Percentiles rank a stretch among this genome's conserved stretches.
phyloP scores from a whole-genome alignment of 2,888 invertebrate genomes.

The Cheilosia vulpina region DNA sequence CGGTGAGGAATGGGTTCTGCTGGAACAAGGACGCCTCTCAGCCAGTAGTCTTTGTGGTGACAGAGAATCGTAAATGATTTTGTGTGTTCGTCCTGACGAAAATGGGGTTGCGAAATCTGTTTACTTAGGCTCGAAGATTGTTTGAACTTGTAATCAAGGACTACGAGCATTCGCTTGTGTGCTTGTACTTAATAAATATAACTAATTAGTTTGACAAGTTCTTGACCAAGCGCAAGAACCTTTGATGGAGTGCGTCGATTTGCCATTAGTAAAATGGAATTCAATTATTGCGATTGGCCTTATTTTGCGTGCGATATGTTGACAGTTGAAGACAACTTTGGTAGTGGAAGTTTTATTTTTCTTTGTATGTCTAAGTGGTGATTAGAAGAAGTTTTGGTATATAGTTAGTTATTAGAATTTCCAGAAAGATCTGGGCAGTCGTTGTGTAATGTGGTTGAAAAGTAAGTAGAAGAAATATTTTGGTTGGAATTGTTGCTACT shows the following conservation, averaged over 20 bases:
- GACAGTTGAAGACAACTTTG: too few relatives aligned
- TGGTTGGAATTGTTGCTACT: too few relatives aligned
- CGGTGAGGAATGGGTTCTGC: not conserved
- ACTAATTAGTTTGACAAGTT: conserved; percentile 34
- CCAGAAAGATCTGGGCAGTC: too few relatives aligned
- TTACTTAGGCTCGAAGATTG: conserved; percentile 21
- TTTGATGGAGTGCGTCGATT: conserved; percentile 9
- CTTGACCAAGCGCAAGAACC: conserved; percentile 3
- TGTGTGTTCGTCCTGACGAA: not conserved
- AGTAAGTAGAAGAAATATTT: too few relatives aligned
- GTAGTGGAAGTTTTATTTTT: too few relatives aligned
- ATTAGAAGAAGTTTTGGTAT: too few relatives aligned
- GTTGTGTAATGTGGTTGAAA: too few relatives aligned
- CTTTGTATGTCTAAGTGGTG: too few relatives aligned
- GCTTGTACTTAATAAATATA: conserved; percentile 30
- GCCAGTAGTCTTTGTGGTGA: conserved; percentile 8
- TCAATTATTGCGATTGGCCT: conserved; percentile 17
- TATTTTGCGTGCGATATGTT: too few relatives aligned
- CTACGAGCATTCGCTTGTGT: not conserved
- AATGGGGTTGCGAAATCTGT: conserved; percentile 10
- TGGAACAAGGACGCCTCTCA: not conserved
- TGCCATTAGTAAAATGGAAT: conserved; percentile 30
- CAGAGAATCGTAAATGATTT: conserved; percentile 24
- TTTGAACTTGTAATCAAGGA: conserved; percentile 32
- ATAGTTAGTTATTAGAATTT: too few relatives aligned